Base-by-base conservation (phyloP, 1,140 invertebrate genomes). In the Drosophila lini region DNA sequence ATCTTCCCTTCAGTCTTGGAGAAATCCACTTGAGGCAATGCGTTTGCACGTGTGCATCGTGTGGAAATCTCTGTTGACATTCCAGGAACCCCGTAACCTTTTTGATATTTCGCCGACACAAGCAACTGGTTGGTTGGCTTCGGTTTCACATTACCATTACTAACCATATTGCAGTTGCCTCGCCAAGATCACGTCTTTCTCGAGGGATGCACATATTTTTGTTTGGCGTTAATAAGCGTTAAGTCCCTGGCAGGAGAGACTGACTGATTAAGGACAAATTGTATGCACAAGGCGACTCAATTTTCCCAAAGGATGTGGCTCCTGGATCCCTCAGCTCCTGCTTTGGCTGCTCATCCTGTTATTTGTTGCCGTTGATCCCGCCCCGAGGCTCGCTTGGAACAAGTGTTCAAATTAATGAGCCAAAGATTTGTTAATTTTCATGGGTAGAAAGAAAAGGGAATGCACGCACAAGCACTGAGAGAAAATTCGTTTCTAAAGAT, bases 1-100 rank as follows among this genome's bases (percentile, higher is more conserved):
- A 47, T 47, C 44, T 47, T 10, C 13, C 60, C 58, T n/a, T 16
- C 41, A 25, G 63, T 53, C 34, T 5, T 28, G 13, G 32, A 13
- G 45, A 67, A 67, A 44, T 69, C 65, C 82, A 86, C 82, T 86
- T 86, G 83, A 86, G 63, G 25, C 47, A 36, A 55, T 36, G 55
- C 58, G 36, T 78, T 80, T 86, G 83, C 83, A 86, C 83, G 84
- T 86, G 83, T 86, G 83, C 83, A 86, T 80, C 83, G 83, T 86
- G 83, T 86, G 80, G 74, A 84, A 89, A 89, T 81, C 84, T 89
- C 85, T 89, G 84, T 89, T 89, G 84, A 89, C 84, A 89, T 89
- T 89, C 84, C 85, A 74, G 85, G 84, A 89, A 89, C 67, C 44
- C 67, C 19, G 36, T 81, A 58, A 73, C 74, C 74, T 76, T 77